Base-by-base conservation (phyloP, 2,797 vertebrate species). In the Craterocephalus amniculus region DNA sequence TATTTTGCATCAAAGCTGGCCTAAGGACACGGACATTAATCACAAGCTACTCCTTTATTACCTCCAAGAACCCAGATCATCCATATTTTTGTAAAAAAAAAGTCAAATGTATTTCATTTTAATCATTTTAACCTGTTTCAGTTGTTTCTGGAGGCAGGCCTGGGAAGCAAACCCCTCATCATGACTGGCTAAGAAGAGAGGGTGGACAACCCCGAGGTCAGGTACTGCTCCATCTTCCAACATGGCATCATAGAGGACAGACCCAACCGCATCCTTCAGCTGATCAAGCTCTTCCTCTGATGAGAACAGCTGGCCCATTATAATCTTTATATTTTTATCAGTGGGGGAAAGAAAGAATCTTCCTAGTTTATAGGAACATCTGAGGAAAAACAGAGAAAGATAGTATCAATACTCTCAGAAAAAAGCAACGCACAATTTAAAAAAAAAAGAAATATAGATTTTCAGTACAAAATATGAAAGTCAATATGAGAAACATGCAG, bases 281-380 rank as follows among this genome's bases (percentile, higher is more conserved):
- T 63, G 58, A 27, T 83, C 65, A 5, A 70, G n/a, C 12, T 91
- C 84, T 26, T 88, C 84, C 32, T 88, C 83, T 49, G 88, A 81
- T 6, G 92, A 92, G 1, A 92, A 36, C 58, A 83, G 67, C 80
- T 90, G 91, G 6, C 93, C 93, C 93, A 94, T 93, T 6, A 9
- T 68, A 63, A 45, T 0, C 0, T 22, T 4, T 6, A 20, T 31
- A 7, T 43, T 11, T 6, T 2, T 20, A 1, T 20, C 7, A 27
- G 16, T 3, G 1, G 2, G 4, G 38, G 27, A 3, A 29, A 22
- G 1, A 13, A 6, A 14, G 14, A 43, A 52, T 8, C 14, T 7
- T 68, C 14, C 10, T 38, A 22, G 29, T 18, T 57, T 4, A 72
- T 26, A 7, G 36, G 54, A 67, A 54, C 58, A 55, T 58, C 80